Evolutionary conservation across 2,797 vertebrate genomes (phyloP).

Genomic region (Sus cebifrons): DNA sequence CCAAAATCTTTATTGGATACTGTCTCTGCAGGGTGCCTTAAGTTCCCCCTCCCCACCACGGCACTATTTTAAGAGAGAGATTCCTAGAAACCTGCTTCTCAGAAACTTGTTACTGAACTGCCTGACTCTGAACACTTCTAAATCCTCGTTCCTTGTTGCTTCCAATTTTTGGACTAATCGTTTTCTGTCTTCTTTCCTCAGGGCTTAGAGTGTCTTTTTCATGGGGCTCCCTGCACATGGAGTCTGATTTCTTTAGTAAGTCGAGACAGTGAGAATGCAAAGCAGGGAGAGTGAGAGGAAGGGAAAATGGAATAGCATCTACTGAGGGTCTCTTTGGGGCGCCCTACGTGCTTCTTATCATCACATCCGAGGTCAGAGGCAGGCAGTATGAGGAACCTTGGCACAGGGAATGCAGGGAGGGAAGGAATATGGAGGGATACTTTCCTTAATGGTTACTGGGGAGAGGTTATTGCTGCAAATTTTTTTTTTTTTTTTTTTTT

Average conservation of each 20-base stretch:
- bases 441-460: background rate
- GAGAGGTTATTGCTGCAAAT: background rate
- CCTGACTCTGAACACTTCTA: conserved; percentile 8
- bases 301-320: background rate
- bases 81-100: background rate
- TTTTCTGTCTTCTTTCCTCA: background rate
- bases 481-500: no score
- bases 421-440: background rate
- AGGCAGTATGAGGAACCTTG: background rate
- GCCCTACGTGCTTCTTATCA: background rate
- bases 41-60: background rate
- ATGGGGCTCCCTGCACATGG: background rate
- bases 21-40: background rate
- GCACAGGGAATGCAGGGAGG: background rate
- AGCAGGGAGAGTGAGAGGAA: conserved; percentile 23
- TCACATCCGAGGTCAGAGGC: background rate
- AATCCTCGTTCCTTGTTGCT: background rate
- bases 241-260: conserved; percentile 40
- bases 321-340: background rate
- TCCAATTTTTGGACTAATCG: background rate
- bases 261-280: background rate
- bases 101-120: background rate
- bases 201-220: background rate
- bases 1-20: background rate
- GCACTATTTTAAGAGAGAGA: background rate